These are phyloP conservation scores for Leucosticte australis DNA, from an alignment of 2,113 vertebrate species.

Conservation along the genomic window DNA sequence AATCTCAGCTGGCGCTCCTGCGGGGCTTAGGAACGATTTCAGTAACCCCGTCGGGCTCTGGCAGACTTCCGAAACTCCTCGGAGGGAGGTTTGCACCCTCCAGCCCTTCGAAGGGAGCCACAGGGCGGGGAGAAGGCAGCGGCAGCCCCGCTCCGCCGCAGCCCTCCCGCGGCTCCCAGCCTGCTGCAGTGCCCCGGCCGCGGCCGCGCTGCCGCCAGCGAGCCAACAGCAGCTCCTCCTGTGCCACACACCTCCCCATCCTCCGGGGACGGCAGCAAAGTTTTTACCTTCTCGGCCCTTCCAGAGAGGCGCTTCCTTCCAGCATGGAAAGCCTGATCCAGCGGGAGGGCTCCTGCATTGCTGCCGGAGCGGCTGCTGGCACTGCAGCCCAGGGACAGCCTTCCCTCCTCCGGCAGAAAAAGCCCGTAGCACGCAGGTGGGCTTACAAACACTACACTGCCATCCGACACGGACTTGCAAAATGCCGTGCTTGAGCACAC, in stretches of 20 bases:
- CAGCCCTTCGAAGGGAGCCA: not conserved
- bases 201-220: accelerated
- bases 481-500: not conserved
- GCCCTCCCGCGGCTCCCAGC: not conserved
- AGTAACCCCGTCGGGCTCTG: accelerated
- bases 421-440: accelerated
- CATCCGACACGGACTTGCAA: not conserved
- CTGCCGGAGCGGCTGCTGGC: not conserved
- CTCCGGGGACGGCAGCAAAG: not conserved
- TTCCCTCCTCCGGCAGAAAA: not conserved
- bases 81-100: accelerated
- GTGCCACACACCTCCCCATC: not conserved
- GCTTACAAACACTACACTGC: not conserved
- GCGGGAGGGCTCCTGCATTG: not conserved
- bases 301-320: not conserved
- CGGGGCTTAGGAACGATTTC: not conserved
- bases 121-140: not conserved
- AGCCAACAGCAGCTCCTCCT: not conserved
- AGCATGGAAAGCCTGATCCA: accelerated
- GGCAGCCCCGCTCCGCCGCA: not conserved
- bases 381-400: not conserved
- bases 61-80: not conserved
- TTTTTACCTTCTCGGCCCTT: not conserved
- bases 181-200: not conserved
- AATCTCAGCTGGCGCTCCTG: accelerated